Percentiles rank a stretch among this genome's conserved stretches.
Evolutionary conservation across 2,113 vertebrate species (phyloP).

Genomic region (Todiramphus saurophagus): DNA sequence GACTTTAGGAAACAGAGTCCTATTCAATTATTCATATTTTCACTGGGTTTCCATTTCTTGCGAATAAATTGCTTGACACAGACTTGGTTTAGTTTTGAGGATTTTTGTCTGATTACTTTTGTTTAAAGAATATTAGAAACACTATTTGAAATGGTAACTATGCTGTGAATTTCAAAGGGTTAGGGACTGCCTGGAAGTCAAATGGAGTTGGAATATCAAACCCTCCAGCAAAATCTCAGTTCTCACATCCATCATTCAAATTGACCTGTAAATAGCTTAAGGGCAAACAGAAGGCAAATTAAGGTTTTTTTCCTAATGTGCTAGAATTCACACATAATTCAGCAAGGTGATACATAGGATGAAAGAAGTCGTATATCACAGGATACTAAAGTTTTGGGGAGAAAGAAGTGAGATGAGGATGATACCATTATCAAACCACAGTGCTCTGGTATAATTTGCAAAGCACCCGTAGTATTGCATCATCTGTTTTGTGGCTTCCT

Average conservation of each 20-base stretch:
- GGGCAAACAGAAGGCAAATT: neutral
- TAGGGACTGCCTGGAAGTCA: neutral
- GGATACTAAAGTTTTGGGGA: neutral
- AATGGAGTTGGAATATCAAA: neutral
- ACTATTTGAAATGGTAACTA: neutral
- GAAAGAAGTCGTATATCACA: neutral
- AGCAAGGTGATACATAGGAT: neutral
- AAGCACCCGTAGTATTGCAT: neutral
- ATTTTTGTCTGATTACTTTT: neutral
- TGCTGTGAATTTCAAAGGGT: neutral
- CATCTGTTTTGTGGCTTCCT: neutral
- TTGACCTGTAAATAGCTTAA: slow-evolving; percentile 20
- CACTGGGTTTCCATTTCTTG: slow-evolving; percentile 18
- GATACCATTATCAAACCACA: neutral
- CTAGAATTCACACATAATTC: neutral
- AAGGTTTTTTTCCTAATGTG: neutral
- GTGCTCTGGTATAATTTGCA: neutral
- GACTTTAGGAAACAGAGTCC: slow-evolving; percentile 18
- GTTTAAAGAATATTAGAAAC: neutral
- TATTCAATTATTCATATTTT: slow-evolving; percentile 64
- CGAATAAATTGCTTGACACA: slow-evolving; percentile 27
- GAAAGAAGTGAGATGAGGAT: neutral
- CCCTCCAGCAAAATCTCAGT: neutral
- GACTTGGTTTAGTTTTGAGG: neutral
- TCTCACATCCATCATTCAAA: slow-evolving; percentile 14